Percentiles rank a stretch among this genome's conserved stretches.
Conservation (phyloP, 2,797 vertebrate genomes). For the Miichthys miiuy region DNA sequence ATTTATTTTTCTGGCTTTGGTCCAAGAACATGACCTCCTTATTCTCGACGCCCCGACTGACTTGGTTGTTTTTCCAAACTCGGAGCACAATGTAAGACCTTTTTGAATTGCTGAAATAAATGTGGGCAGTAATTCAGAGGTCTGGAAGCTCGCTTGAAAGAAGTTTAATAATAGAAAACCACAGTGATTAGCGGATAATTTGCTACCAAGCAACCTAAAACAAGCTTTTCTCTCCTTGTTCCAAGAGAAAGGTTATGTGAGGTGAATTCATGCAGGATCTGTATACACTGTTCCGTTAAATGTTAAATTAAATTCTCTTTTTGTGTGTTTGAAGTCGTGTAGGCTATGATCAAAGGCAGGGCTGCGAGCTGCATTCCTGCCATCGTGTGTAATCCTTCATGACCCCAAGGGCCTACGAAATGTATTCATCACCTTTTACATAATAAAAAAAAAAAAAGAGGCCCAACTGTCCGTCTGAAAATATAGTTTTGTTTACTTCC, state of each 20-base stretch:
- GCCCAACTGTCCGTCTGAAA: constrained; percentile 34
- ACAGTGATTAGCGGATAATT: constrained; percentile 42
- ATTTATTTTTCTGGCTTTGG: constrained; percentile 16
- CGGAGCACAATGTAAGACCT: not conserved
- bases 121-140: constrained; percentile 15
- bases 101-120: constrained; percentile 12
- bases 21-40: not conserved
- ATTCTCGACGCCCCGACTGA: not conserved
- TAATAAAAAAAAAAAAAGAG: constrained; percentile 23
- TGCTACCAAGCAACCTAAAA: constrained; percentile 23
- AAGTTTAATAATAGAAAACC: constrained; percentile 17
- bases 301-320: constrained; percentile 61
- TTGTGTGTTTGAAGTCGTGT: constrained; percentile 69
- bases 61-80: not conserved
- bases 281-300: constrained; percentile 52
- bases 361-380: constrained; percentile 55
- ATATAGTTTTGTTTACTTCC: constrained; percentile 23
- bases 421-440: constrained; percentile 36
- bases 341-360: constrained; percentile 68
- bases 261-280: constrained; percentile 57
- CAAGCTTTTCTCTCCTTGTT: constrained; percentile 22
- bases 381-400: constrained; percentile 45
- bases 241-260: constrained; percentile 25
- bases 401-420: constrained; percentile 23
- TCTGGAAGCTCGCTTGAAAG: not conserved